Evolutionary conservation across 2,888 invertebrate genomes (phyloP).

Genomic region (Digitonthophagus gazella): DNA sequence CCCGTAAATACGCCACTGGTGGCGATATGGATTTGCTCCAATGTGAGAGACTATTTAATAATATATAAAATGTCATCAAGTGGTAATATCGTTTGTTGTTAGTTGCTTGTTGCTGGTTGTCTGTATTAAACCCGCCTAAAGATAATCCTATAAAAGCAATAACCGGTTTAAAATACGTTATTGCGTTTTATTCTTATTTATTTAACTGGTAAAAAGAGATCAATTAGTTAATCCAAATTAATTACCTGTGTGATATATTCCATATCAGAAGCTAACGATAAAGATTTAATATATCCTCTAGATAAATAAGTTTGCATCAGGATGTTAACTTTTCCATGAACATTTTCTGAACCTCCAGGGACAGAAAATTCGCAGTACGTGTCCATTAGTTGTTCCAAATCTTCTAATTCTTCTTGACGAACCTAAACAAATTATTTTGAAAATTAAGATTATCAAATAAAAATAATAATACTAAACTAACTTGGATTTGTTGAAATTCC

Average conservation of each 20-base stretch:
- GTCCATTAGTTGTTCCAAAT: slow-evolving; percentile 75
- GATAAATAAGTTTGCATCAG: slow-evolving; percentile 88
- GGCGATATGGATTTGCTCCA: too few species aligned
- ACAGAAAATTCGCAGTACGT: slow-evolving; percentile 77
- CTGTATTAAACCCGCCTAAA: too few species aligned
- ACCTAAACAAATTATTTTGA: slow-evolving; percentile 60
- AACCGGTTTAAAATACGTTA: too few species aligned
- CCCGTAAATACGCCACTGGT: too few species aligned
- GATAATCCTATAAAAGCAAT: neutral
- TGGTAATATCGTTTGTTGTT: too few species aligned
- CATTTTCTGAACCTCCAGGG: slow-evolving; percentile 78
- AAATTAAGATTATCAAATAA: neutral
- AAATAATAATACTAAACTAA: slow-evolving; percentile 26
- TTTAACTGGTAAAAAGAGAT: too few species aligned
- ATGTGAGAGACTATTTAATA: too few species aligned
- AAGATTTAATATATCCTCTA: slow-evolving; percentile 73
- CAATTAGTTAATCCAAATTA: too few species aligned
- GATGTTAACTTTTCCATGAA: slow-evolving; percentile 94
- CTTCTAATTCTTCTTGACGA: slow-evolving; percentile 91
- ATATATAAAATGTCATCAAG: too few species aligned
- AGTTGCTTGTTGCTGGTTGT: too few species aligned
- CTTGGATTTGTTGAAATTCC: slow-evolving; percentile 92
- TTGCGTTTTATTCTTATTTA: too few species aligned
- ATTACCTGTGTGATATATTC: slow-evolving; percentile 83
- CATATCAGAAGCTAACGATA: slow-evolving; percentile 85